Evolutionary conservation across 2,797 vertebrate genomes (phyloP).

Genomic region (Sebastes baramenuke): DNA sequence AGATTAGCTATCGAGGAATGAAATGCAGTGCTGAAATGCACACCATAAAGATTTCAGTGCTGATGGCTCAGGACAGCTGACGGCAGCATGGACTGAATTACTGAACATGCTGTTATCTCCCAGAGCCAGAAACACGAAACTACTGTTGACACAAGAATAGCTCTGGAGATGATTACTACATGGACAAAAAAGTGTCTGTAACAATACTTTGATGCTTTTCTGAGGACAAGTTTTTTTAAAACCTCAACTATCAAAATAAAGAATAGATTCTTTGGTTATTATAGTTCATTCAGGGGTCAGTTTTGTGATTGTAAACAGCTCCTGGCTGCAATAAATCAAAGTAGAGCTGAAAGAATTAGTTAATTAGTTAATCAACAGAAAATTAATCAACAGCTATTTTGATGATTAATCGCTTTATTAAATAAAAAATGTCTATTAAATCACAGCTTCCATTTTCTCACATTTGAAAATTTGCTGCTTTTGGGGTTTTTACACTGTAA

Average conservation of each 20-base stretch:
- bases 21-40: constrained; percentile 36
- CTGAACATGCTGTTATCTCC: constrained; percentile 20
- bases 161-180: constrained; percentile 2
- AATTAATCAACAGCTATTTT: neutral
- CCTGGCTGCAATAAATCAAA: neutral
- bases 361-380: neutral
- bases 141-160: neutral
- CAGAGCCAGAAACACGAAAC: constrained; percentile 30
- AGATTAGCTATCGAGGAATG: constrained; percentile 46
- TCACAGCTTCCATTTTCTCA: neutral
- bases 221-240: neutral
- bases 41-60: constrained; percentile 41
- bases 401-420: neutral
- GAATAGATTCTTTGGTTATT: neutral
- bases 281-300: neutral
- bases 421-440: neutral
- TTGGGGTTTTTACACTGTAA: neutral
- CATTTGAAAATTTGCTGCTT: neutral
- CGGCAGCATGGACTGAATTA: constrained; percentile 15
- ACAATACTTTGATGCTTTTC: neutral
- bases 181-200: neutral
- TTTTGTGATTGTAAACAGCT: neutral
- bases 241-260: neutral
- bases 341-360: neutral
- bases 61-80: constrained; percentile 51